Conservation (phyloP, 2,888 invertebrate species). For the Tenodera sinensis region DNA sequence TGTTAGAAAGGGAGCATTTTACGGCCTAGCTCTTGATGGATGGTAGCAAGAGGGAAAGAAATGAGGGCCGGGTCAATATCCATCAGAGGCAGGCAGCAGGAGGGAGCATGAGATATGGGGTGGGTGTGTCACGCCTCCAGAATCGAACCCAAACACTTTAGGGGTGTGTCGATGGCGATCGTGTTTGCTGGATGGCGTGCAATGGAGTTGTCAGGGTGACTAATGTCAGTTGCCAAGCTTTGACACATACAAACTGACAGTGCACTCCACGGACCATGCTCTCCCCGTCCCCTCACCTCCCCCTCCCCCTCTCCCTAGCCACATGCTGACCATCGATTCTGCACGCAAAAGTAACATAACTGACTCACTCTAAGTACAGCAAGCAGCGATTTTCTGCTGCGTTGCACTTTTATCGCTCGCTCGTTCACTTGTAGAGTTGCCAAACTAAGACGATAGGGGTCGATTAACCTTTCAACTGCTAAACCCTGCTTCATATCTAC, state of each 20-base stretch:
- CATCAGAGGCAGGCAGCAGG: background rate
- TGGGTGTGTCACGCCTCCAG: background rate
- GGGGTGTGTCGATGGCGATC: background rate
- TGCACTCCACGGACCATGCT: background rate
- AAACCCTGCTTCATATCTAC: no score
- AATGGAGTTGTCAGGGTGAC: background rate
- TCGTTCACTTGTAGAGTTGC: no score
- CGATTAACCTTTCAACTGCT: no score
- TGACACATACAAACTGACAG: background rate
- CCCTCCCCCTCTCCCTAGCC: background rate
- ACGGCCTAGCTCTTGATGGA: background rate
- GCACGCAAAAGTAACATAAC: background rate
- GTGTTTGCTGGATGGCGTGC: background rate
- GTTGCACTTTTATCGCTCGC: no score
- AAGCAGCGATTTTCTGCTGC: no score
- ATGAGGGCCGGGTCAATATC: background rate
- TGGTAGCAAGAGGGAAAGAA: background rate
- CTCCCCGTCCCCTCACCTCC: no score
- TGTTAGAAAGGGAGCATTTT: background rate
- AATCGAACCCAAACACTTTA: background rate
- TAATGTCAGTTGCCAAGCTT: background rate
- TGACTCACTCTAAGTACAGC: background rate
- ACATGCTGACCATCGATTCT: background rate
- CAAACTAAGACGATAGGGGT: no score
- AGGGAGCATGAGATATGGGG: background rate